A percentile compares a stretch with the other conserved stretches of the same genome.
Evolutionary conservation across 92 coral and sea anemone genomes (phyloP).

Genomic region (Porites divaricata): DNA sequence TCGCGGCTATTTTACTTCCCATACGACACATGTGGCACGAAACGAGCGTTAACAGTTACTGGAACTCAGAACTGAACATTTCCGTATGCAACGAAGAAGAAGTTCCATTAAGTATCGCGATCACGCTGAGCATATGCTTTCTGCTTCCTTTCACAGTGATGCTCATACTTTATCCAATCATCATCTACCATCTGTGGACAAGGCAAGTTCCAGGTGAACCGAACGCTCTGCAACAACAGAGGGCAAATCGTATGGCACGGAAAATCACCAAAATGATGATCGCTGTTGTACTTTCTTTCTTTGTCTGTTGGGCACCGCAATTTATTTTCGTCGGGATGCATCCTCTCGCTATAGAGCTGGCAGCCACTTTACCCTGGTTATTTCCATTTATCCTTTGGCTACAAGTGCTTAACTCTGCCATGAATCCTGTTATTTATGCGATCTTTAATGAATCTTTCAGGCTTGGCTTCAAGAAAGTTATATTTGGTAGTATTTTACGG

Average conservation of each 20-base stretch:
- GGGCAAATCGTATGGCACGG: constrained; percentile 21
- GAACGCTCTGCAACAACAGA: constrained; percentile 20
- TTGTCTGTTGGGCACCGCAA: constrained; percentile 39
- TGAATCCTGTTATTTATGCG: constrained; percentile 10
- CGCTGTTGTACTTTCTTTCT: constrained; percentile 24
- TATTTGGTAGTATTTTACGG: background rate
- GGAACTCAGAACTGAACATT: background rate
- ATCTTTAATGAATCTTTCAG: constrained; percentile 10
- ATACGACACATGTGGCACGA: background rate
- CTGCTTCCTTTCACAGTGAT: constrained; percentile 37
- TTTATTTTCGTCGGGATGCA: background rate
- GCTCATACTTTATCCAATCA: constrained; percentile 31
- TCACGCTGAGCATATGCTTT: constrained; percentile 4
- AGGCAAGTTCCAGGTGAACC: constrained; percentile 40
- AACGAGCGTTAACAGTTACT: too few species aligned
- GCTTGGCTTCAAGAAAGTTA: background rate
- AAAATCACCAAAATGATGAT: constrained; percentile 47
- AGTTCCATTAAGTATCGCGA: background rate
- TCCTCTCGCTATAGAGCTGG: background rate
- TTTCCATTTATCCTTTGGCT: constrained; percentile 5
- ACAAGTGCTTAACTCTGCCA: background rate
- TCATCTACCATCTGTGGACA: constrained; percentile 42
- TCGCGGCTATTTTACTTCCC: constrained; percentile 30
- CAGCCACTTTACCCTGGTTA: background rate
- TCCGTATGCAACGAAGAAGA: background rate